phyloP scores from a whole-genome alignment of 1,140 invertebrate species.

The Diorhabda elongata region DNA sequence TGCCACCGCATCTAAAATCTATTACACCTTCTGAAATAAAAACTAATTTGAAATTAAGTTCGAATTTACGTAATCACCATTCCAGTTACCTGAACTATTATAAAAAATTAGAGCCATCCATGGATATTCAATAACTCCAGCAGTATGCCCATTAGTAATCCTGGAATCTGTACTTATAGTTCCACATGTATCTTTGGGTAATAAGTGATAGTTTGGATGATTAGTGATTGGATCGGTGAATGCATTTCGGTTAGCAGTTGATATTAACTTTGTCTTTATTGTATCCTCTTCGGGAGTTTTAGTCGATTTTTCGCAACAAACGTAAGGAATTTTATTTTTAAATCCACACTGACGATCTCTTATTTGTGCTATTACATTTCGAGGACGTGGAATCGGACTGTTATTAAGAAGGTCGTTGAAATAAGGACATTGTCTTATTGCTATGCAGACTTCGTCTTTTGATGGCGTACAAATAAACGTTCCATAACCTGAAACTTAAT shows the following conservation, averaged over 20 bases:
- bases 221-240: constrained; percentile 15
- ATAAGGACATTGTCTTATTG: constrained; percentile 35
- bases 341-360: constrained; percentile 34
- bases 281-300: background rate
- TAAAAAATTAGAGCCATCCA: constrained; percentile 53
- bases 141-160: constrained; percentile 52
- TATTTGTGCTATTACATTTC: constrained; percentile 31
- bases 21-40: constrained; percentile 17
- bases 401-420: constrained; percentile 35
- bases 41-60: background rate
- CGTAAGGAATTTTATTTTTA: constrained; percentile 29
- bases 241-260: background rate
- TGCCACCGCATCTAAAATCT: constrained; percentile 55
- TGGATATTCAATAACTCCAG: constrained; percentile 52
- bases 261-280: background rate
- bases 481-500: constrained; percentile 2
- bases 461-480: constrained; percentile 6
- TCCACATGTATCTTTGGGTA: constrained; percentile 44
- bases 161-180: constrained; percentile 38
- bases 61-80: constrained; percentile 7
- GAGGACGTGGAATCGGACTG: constrained; percentile 34
- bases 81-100: constrained; percentile 35
- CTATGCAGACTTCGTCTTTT: constrained; percentile 37
- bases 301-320: constrained; percentile 29
- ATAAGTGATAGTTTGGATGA: constrained; percentile 30